Base-by-base conservation (phyloP, 2,797 vertebrate genomes). In the Chelon auratus region DNA sequence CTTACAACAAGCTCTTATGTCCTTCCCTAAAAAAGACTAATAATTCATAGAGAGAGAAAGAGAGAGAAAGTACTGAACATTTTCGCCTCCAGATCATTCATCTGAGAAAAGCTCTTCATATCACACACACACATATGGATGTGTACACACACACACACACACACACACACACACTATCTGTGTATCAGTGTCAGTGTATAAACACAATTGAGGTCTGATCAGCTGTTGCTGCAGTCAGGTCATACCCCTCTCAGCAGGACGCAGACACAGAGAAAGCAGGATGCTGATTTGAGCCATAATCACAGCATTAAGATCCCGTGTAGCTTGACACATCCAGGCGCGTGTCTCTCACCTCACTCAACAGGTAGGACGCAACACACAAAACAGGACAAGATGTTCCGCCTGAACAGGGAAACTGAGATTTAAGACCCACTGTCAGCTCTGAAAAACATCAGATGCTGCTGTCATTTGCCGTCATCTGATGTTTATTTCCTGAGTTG, bases 151-250 rank as follows among this genome's bases (percentile, higher is more conserved):
- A 5, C 42, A 22, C 22, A 5, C 1, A 6, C 13, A 7, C 42
- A 54, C 47, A 11, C 11, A 5, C 42, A 22, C 22, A 5, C 1
- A 6, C 13, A 7, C 42, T 15, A 2, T 56, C 58, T 45, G 61
- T 72, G 51, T 15, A 5, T 6, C 14, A 6, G 42, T 17, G 14
- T 43, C 42, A 43, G 42, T 15, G 12, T 43, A 5, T 43, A 43
- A 73, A 78, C 67, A 63, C 37, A 12, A 14, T 26, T 0, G 3
- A 24, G 17, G 68, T 39, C 79, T 76, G 72, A 87, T 84, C 68
- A 71, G 60, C 70, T 75, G 79, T 69, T 74, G 75, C 63, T 67
- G 56, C 59, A 10, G 62, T 64, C 53, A 4, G 75, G 75, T 85
- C 83, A 74, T 26, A 63, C 18, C 50, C 62, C 51, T 52, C 80